Evolutionary conservation across 2,797 vertebrate species (phyloP).

Genomic region (Delichon dasypus): DNA sequence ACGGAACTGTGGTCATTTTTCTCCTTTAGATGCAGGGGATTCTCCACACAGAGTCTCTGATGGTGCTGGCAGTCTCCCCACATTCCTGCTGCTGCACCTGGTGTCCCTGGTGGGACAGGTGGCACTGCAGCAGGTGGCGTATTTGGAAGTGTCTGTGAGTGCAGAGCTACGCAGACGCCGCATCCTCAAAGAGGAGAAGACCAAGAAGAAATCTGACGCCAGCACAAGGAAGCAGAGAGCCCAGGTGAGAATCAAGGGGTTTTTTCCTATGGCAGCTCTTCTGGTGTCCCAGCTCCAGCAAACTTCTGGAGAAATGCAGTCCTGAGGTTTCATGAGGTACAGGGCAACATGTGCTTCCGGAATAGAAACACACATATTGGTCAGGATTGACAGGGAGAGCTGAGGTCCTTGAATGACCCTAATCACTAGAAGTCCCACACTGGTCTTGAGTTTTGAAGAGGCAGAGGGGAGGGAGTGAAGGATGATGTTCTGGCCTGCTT

Average conservation of each 20-base stretch:
- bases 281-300: neutral
- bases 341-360: neutral
- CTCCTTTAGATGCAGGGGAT: conserved; percentile 69
- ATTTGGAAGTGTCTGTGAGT: conserved; percentile 90
- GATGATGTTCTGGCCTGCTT: neutral
- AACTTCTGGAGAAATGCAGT: neutral
- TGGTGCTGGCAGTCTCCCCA: conserved; percentile 68
- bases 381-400: neutral
- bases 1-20: neutral
- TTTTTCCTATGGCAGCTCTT: neutral
- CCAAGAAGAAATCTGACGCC: conserved; percentile 47
- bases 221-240: conserved; percentile 27
- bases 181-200: conserved; percentile 81
- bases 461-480: neutral
- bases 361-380: neutral
- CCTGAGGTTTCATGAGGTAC: neutral
- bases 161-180: conserved; percentile 88
- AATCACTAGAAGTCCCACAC: neutral
- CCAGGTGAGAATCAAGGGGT: conserved; percentile 36
- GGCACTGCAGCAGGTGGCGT: conserved; percentile 90
- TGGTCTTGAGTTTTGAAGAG: neutral
- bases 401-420: neutral
- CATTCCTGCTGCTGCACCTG: conserved; percentile 80
- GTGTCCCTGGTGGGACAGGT: conserved; percentile 89
- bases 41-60: neutral